A percentile compares a stretch with the other conserved stretches of the same genome.
phyloP scores from a whole-genome alignment of 2,888 invertebrate genomes.

The Amblyjoppa proteus region DNA sequence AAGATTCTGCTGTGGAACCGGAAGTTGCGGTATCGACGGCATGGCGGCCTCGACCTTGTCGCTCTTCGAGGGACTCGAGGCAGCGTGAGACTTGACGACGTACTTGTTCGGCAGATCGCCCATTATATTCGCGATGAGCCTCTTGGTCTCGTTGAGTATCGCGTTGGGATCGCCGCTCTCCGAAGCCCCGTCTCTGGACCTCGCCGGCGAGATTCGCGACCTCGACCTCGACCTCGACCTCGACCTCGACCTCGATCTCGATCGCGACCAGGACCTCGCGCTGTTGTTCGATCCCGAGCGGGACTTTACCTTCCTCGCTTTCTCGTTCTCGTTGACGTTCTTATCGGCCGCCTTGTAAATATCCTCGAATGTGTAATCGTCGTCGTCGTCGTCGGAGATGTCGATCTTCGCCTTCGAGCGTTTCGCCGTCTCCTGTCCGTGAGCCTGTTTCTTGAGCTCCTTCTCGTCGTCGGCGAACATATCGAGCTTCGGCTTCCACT shows the following conservation, averaged over 20 bases:
- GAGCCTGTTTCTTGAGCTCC: slow-evolving; percentile 71
- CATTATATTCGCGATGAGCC: slow-evolving; percentile 89
- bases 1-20: slow-evolving; percentile 63
- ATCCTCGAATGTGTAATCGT: slow-evolving; percentile 94
- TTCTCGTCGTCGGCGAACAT: slow-evolving; percentile 83
- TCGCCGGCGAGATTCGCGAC: slow-evolving; percentile 71
- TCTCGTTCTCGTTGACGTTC: slow-evolving; percentile 89
- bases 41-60: slow-evolving; percentile 50
- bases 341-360: slow-evolving; percentile 92
- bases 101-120: slow-evolving; percentile 86
- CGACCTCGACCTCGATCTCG: slow-evolving; percentile 78
- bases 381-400: slow-evolving; percentile 90
- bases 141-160: slow-evolving; percentile 87
- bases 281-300: slow-evolving; percentile 73
- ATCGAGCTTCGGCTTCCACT: slow-evolving; percentile 83
- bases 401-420: slow-evolving; percentile 83
- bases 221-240: slow-evolving; percentile 77
- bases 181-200: slow-evolving; percentile 72
- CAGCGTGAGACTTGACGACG: slow-evolving; percentile 78
- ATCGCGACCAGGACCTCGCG: slow-evolving; percentile 79
- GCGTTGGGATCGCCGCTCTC: slow-evolving; percentile 82
- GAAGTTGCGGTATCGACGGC: slow-evolving; percentile 55
- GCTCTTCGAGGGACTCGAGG: slow-evolving; percentile 63
- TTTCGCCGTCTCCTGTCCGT: slow-evolving; percentile 66
- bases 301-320: slow-evolving; percentile 86